These are phyloP conservation scores for Penaeus japonicus DNA, from an alignment of 1,140 invertebrate species.

Conservation along the genomic window DNA sequence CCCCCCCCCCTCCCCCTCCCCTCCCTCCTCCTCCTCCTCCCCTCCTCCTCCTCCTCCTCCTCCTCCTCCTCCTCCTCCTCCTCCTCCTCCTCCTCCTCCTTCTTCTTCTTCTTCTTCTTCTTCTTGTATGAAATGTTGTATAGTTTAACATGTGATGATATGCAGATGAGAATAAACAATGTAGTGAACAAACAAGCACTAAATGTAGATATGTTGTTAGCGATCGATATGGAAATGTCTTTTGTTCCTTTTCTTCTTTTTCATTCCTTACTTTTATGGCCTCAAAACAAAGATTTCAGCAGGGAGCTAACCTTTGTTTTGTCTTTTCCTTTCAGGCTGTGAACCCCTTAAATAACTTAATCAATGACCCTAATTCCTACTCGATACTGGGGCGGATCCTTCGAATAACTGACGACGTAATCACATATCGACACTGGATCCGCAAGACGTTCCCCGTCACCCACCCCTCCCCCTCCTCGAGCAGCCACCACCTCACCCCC, in stretches of 20 bases:
- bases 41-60: neutral
- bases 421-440: conserved; percentile 80
- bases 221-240: too few relatives aligned
- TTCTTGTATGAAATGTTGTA: neutral
- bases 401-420: conserved; percentile 91
- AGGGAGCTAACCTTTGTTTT: neutral
- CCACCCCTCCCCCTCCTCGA: neutral
- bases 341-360: conserved; percentile 56
- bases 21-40: neutral
- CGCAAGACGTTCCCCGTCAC: conserved; percentile 53
- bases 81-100: conserved; percentile 49
- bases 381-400: conserved; percentile 87
- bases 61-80: neutral
- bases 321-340: conserved; percentile 64
- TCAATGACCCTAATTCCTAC: conserved; percentile 58
- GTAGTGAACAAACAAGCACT: too few relatives aligned
- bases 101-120: neutral
- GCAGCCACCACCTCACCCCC: conserved; percentile 10
- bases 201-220: too few relatives aligned
- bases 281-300: neutral
- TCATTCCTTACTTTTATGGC: neutral
- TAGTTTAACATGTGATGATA: neutral
- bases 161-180: neutral
- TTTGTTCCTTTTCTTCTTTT: neutral
- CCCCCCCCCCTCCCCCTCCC: neutral